Evolutionary conservation across 2,888 invertebrate species (phyloP).

Genomic region (Saturnia pavonia): DNA sequence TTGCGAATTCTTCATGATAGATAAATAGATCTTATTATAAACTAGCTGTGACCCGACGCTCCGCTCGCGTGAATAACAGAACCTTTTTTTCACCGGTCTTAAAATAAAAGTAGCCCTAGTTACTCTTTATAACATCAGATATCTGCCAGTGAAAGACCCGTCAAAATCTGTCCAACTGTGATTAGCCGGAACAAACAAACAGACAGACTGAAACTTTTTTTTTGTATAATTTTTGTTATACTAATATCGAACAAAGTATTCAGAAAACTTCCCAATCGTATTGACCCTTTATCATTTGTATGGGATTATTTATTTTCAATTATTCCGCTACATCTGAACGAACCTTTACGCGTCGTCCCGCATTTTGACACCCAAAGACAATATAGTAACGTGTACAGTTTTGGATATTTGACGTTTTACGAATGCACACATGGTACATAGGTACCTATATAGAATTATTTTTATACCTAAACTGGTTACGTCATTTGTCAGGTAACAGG

Average conservation of each 20-base stretch:
- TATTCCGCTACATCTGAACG: constrained; percentile 15
- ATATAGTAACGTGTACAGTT: constrained; percentile 12
- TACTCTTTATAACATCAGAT: no score
- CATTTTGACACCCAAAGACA: constrained; percentile 18
- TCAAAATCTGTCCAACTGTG: no score
- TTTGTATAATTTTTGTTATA: no score
- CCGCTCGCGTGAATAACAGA: no score
- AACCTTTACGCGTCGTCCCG: constrained; percentile 11
- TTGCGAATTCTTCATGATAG: no score
- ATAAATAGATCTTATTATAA: no score
- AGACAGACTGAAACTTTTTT: no score
- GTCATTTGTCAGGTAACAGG: background rate
- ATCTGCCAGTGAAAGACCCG: no score
- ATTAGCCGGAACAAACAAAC: no score
- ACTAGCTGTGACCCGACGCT: no score
- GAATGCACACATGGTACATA: constrained; percentile 4
- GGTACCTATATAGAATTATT: background rate
- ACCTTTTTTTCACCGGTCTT: no score
- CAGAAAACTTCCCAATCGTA: background rate
- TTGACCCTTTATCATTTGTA: background rate
- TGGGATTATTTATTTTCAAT: background rate
- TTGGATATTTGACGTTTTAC: constrained; percentile 5
- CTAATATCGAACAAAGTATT: background rate
- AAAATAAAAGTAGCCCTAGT: no score
- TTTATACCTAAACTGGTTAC: background rate